Evolutionary conservation across 2,113 vertebrate species (phyloP).

Genomic region (Cygnus buccinator): DNA sequence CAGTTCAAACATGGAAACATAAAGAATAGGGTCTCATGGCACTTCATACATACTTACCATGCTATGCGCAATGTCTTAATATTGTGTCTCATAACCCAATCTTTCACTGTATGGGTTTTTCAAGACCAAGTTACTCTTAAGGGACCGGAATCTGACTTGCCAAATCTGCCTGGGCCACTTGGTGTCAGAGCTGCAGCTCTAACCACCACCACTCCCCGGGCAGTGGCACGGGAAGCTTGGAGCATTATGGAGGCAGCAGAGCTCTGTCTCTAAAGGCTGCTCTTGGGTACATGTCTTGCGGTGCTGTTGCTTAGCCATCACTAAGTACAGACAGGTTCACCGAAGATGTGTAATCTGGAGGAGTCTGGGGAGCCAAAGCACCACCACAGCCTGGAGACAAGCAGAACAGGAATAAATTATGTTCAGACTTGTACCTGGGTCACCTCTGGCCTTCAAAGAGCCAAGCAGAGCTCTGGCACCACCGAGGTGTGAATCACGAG

Average conservation of each 20-base stretch:
- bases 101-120: background rate
- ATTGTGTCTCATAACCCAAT: background rate
- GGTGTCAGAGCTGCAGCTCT: background rate
- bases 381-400: background rate
- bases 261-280: background rate
- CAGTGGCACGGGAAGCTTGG: background rate
- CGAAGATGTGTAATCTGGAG: background rate
- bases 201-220: background rate
- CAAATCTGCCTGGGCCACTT: background rate
- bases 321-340: background rate
- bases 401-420: background rate
- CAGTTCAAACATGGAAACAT: background rate
- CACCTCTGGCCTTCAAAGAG: background rate
- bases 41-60: background rate
- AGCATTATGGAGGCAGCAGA: background rate
- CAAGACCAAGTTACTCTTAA: background rate
- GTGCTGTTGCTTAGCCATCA: rapidly evolving
- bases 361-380: background rate
- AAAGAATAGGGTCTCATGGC: background rate
- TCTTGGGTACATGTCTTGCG: rapidly evolving
- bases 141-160: background rate
- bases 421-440: background rate
- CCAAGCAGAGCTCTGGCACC: background rate
- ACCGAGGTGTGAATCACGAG: rapidly evolving
- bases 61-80: background rate